Evolutionary conservation across 1,140 invertebrate species (phyloP).

Genomic region (Macrocentrus cingulum): DNA sequence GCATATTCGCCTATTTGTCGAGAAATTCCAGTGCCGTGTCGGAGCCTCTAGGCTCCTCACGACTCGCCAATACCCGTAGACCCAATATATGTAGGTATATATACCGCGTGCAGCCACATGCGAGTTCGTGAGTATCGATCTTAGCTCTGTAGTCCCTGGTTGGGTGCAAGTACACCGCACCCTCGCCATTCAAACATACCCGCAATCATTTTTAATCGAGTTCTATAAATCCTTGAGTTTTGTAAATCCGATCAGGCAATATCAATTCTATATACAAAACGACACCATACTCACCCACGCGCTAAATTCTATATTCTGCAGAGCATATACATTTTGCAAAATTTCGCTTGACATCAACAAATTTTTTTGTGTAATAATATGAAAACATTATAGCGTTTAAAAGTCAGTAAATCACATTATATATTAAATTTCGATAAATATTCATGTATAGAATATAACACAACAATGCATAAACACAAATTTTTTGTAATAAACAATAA

Average conservation of each 20-base stretch:
- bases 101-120: constrained; percentile 30
- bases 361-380: too few species aligned
- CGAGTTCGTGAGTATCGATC: constrained; percentile 41
- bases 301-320: too few species aligned
- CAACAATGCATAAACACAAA: too few species aligned
- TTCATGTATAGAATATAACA: too few species aligned
- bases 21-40: constrained; percentile 46
- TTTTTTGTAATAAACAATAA: too few species aligned
- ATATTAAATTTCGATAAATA: too few species aligned
- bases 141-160: background rate
- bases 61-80: constrained; percentile 35
- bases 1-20: constrained; percentile 50
- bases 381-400: too few species aligned
- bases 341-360: too few species aligned
- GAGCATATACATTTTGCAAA: too few species aligned
- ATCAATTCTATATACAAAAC: background rate
- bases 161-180: constrained; percentile 22
- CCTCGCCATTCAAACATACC: constrained; percentile 20
- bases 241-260: background rate
- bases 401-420: too few species aligned
- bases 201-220: constrained; percentile 26
- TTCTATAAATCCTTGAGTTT: constrained; percentile 20
- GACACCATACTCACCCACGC: too few species aligned
- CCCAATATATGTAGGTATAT: too few species aligned
- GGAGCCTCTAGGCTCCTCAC: constrained; percentile 42